These are phyloP conservation scores for Smittia sp. DNA, from an alignment of 2,888 invertebrate genomes.

Conservation along the genomic window DNA sequence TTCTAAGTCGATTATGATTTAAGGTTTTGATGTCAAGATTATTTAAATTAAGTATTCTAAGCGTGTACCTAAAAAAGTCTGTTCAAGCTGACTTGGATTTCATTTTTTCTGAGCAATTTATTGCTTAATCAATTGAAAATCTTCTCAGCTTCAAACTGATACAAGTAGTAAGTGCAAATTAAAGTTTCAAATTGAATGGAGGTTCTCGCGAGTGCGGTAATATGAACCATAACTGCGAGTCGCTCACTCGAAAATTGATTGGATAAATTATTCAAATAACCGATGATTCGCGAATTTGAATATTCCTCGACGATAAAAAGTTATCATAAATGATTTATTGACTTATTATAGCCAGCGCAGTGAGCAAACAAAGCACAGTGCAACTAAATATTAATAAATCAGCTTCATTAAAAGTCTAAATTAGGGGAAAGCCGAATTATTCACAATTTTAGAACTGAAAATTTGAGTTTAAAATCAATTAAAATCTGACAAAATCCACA, in stretches of 20 bases:
- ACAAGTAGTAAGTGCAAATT: neutral
- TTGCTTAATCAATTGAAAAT: no score
- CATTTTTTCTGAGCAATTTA: neutral
- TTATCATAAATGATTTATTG: neutral
- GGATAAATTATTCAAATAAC: constrained; percentile 37
- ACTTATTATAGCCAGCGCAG: neutral
- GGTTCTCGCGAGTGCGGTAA: neutral
- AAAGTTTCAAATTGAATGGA: constrained; percentile 24
- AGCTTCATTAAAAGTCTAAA: neutral
- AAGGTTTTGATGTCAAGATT: neutral
- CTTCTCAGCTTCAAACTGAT: no score
- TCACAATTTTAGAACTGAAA: no score
- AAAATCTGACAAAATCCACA: no score
- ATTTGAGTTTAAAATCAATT: no score
- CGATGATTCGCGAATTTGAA: constrained; percentile 10
- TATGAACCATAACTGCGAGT: no score
- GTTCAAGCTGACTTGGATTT: neutral
- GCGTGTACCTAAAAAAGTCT: neutral
- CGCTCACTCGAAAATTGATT: constrained; percentile 29
- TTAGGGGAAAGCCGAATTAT: no score
- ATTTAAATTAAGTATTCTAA: neutral
- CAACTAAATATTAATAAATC: neutral
- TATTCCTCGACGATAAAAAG: neutral
- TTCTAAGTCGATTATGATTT: constrained; percentile 35
- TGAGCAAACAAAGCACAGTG: neutral